Percentiles rank a stretch among this genome's conserved stretches.
Evolutionary conservation across 1,140 invertebrate species (phyloP).

Genomic region (Aphis craccivora): DNA sequence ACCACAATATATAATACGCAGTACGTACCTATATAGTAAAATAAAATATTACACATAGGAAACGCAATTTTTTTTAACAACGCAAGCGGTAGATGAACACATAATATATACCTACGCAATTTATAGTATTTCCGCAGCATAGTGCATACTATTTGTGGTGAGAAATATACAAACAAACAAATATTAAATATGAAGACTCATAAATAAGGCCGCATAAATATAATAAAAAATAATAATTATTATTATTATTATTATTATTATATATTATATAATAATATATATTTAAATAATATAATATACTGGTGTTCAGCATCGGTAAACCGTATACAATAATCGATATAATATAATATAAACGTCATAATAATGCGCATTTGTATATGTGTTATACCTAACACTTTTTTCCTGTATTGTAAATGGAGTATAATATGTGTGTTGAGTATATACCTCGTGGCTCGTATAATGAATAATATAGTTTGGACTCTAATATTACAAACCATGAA

Average conservation of each 20-base stretch:
- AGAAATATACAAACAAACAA: background rate
- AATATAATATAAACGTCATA: background rate
- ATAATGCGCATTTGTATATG: background rate
- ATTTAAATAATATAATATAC: background rate
- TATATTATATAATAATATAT: too few relatives aligned
- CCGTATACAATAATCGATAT: slow-evolving; percentile 16
- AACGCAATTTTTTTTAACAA: background rate
- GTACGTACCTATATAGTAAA: background rate
- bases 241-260: too few relatives aligned
- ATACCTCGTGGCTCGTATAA: background rate
- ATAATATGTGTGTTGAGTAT: background rate
- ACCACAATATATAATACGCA: background rate
- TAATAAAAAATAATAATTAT: too few relatives aligned
- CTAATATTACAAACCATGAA: background rate
- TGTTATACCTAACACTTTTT: background rate
- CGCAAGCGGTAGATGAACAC: too few relatives aligned
- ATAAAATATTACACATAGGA: background rate
- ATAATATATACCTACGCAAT: too few relatives aligned
- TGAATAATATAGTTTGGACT: background rate
- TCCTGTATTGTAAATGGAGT: background rate
- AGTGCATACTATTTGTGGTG: background rate
- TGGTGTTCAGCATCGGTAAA: background rate
- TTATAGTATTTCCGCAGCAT: background rate
- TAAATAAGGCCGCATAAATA: background rate
- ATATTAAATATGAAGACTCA: background rate